A percentile compares a stretch with the other conserved stretches of the same genome.
These are phyloP conservation scores for Cheilosia pagana DNA, from an alignment of 2,888 invertebrate species.

Conservation along the genomic window DNA sequence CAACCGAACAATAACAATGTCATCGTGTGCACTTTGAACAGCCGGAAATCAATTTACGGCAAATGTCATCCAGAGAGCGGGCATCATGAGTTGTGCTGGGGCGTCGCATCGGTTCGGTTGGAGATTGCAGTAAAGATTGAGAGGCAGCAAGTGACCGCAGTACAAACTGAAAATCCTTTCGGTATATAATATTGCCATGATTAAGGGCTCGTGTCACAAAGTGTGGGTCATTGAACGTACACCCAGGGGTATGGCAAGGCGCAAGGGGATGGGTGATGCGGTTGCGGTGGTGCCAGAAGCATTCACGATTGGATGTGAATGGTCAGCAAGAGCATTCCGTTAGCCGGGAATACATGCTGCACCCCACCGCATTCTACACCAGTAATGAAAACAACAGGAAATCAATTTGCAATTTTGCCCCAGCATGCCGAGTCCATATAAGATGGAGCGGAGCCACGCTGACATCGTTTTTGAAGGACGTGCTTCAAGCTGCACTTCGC, in stretches of 20 bases:
- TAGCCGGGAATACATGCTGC: no score
- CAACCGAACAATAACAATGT: slow-evolving; percentile 54
- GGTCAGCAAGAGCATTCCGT: slow-evolving; percentile 58
- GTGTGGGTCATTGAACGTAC: slow-evolving; percentile 50
- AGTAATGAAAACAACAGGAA: slow-evolving; percentile 35
- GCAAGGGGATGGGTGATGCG: not conserved
- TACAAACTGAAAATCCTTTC: slow-evolving; percentile 70
- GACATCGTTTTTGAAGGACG: slow-evolving; percentile 9
- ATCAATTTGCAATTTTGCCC: slow-evolving; percentile 58
- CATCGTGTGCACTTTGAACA: slow-evolving; percentile 57
- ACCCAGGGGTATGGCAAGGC: not conserved
- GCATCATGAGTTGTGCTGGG: not conserved
- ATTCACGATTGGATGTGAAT: slow-evolving; percentile 54
- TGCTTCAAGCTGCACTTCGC: slow-evolving; percentile 1
- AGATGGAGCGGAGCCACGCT: slow-evolving; percentile 26
- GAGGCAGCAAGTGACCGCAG: slow-evolving; percentile 70
- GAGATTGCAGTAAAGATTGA: slow-evolving; percentile 29
- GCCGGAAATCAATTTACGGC: slow-evolving; percentile 74
- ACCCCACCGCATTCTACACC: not conserved
- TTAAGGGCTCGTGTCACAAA: slow-evolving; percentile 67
- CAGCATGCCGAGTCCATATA: slow-evolving; percentile 8
- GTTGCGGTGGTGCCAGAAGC: slow-evolving; percentile 46
- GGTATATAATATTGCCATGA: slow-evolving; percentile 70
- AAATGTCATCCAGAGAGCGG: slow-evolving; percentile 48
- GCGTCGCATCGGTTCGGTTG: not conserved